phyloP scores from a whole-genome alignment of 2,888 invertebrate species.

The Mantis religiosa region DNA sequence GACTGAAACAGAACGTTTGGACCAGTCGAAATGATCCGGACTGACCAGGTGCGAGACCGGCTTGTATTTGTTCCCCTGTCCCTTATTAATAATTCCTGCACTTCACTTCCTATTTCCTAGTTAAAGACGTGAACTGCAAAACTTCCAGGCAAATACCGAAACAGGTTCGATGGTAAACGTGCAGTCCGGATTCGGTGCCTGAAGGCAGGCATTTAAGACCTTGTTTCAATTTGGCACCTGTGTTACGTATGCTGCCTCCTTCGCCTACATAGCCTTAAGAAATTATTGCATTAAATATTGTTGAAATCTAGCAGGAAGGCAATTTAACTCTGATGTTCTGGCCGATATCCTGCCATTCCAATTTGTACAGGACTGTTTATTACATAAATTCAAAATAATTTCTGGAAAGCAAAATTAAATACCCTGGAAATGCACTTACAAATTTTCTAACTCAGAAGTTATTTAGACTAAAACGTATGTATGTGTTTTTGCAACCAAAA shows the following conservation, averaged over 20 bases:
- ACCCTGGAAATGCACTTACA: no score
- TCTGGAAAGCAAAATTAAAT: no score
- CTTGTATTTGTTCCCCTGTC: not conserved
- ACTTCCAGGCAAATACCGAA: not conserved
- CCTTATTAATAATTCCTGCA: not conserved
- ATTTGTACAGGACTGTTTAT: no score
- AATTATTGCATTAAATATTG: not conserved
- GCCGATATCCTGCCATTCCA: not conserved
- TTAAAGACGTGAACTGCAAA: not conserved
- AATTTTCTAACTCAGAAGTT: no score
- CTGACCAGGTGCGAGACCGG: not conserved
- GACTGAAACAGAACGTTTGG: not conserved
- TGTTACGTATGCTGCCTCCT: not conserved
- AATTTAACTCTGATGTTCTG: not conserved
- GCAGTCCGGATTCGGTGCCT: not conserved
- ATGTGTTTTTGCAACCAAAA: no score
- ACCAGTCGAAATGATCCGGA: not conserved
- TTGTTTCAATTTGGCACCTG: not conserved
- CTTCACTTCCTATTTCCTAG: conserved; percentile 1
- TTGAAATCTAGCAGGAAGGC: not conserved
- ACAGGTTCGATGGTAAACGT: not conserved
- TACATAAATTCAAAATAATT: no score
- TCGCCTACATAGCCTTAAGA: not conserved
- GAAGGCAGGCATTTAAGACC: not conserved
- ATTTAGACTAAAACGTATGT: no score